Conservation (phyloP, 2,113 vertebrate genomes). For the Cephalopterus ornatus region DNA sequence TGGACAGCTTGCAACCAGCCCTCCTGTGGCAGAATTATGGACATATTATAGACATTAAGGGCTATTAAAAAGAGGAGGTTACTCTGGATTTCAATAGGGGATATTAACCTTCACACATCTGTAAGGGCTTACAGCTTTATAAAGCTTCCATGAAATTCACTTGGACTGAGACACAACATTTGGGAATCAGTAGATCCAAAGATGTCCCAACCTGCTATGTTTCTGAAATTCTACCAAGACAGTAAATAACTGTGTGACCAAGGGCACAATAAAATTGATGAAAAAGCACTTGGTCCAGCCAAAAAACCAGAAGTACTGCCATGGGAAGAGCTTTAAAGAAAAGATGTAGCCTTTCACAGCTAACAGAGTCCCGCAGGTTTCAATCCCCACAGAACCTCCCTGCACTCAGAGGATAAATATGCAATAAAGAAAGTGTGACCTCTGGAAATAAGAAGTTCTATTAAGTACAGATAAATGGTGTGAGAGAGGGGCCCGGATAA, state of each 20-base stretch:
- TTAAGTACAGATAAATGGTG: constrained; percentile 65
- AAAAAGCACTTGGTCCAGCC: neutral
- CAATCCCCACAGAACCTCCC: constrained; percentile 19
- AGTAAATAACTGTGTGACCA: neutral
- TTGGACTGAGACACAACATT: neutral
- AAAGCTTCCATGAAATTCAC: neutral
- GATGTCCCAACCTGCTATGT: neutral
- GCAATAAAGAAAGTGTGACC: constrained; percentile 56
- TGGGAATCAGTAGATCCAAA: neutral
- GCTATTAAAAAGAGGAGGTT: neutral
- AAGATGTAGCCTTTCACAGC: neutral
- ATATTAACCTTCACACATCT: neutral
- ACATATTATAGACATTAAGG: neutral
- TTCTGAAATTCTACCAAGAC: neutral
- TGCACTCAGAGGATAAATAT: constrained; percentile 26
- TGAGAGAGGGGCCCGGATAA: constrained; percentile 57
- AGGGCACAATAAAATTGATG: neutral
- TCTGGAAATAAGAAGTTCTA: constrained; percentile 63
- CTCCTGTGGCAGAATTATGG: neutral
- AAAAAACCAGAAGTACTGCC: neutral
- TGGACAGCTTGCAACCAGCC: neutral
- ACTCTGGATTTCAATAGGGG: neutral
- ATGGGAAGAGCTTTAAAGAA: neutral
- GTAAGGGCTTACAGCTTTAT: neutral
- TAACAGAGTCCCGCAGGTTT: neutral